phyloP scores from a whole-genome alignment of 2,888 invertebrate genomes.

The Eurytoma californica region DNA sequence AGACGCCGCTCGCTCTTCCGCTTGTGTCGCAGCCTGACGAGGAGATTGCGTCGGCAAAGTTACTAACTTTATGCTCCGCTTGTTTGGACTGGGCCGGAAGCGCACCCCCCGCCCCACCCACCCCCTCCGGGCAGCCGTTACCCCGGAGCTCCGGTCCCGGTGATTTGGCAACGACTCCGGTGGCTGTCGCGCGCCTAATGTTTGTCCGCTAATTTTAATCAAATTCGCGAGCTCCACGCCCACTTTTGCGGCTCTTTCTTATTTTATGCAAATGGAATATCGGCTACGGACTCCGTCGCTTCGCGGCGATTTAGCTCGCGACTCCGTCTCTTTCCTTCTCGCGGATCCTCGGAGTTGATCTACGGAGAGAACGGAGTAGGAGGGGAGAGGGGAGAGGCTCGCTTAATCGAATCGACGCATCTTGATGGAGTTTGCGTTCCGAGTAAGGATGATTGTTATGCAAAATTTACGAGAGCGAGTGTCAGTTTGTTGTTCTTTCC shows the following conservation, averaged over 20 bases:
- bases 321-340: background rate
- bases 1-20: conserved; percentile 57
- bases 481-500: conserved; percentile 16
- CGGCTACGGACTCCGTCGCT: background rate
- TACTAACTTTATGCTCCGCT: conserved; percentile 69
- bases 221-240: conserved; percentile 23
- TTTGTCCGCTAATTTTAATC: conserved; percentile 53
- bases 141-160: conserved; percentile 59
- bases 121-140: background rate
- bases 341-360: background rate
- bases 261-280: conserved; percentile 31
- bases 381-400: background rate
- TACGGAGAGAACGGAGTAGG: background rate
- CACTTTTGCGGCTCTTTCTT: conserved; percentile 17
- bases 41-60: conserved; percentile 68
- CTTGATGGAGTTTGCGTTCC: conserved; percentile 30
- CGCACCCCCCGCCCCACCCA: background rate
- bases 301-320: too few species aligned
- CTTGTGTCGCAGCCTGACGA: conserved; percentile 59
- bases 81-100: conserved; percentile 69
- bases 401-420: conserved; percentile 40
- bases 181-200: conserved; percentile 33
- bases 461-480: conserved; percentile 23
- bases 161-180: conserved; percentile 67
- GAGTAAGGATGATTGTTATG: conserved; percentile 14